Base-by-base conservation (phyloP, 2,888 invertebrate genomes). In the Philaethria dido region DNA sequence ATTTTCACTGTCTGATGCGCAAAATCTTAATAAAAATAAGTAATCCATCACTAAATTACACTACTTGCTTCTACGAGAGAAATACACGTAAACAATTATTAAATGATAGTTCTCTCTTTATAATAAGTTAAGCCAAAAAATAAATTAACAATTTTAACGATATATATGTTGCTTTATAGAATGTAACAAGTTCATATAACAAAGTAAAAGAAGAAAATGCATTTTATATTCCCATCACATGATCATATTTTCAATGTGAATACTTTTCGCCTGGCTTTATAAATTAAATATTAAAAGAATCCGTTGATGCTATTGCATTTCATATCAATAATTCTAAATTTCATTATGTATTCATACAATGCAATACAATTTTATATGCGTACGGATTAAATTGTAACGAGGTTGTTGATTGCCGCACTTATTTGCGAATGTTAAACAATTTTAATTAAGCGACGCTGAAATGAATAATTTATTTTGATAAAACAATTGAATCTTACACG, bases 341-440 rank as follows among this genome's bases (percentile, higher is more conserved):
- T 66, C 66, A 66, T 74, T 75, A 77, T 78, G 20, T 39, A 47
- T 55, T 20, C 50, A 66, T 54, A 45, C 47, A 54, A 16, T 52
- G 45, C 36, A 59, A 42, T 78, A 72, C 45, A 59, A 69, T 70
- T 70, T 69, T 62, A 67, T 69, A 66, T 64, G 62, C 62, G 57
- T 54, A 62, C 59, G 63, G 72, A 73, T 74, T 74, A 71, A 71
- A 72, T 64, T 73, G 70, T 69, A 70, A 72, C 69, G 69, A 67
- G 68, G 62, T 68, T 70, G 68, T 70, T 65, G 69, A 75, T 74
- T 63, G 68, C 69, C 69, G 66, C 69, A 69, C 71, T 68, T 72
- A 74, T 73, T 75, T 74, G 62, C 59, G 65, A 65, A 63, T 60
- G 68, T 60, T 57, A 70, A 65, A 62, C 63, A 62, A 65, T 68